Evolutionary conservation across 2,888 invertebrate genomes (phyloP).

Genomic region (Diplolepis rosae): DNA sequence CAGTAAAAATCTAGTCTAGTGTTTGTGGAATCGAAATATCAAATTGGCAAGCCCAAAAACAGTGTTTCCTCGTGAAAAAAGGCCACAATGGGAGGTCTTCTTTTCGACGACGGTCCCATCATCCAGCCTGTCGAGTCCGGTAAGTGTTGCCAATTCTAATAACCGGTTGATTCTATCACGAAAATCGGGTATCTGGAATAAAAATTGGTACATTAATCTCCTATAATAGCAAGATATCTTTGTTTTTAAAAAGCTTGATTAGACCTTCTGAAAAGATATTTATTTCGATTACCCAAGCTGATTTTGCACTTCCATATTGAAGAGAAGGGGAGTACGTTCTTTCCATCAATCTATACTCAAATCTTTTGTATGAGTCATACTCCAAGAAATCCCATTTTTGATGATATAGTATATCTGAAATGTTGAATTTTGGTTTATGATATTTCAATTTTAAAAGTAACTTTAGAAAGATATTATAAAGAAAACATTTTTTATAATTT

Average conservation of each 20-base stretch:
- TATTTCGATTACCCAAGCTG: background rate
- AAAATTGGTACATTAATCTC: slow-evolving; percentile 24
- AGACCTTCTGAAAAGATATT: background rate
- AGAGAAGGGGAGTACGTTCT: background rate
- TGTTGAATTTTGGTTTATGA: background rate
- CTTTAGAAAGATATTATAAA: background rate
- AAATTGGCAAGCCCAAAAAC: slow-evolving; percentile 9
- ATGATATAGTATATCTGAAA: background rate
- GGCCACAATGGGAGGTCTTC: slow-evolving; percentile 67
- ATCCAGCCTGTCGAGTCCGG: slow-evolving; percentile 69
- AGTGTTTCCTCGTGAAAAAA: slow-evolving; percentile 40
- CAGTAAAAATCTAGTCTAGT: slow-evolving; percentile 60
- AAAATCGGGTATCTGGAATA: background rate
- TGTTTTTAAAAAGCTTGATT: background rate
- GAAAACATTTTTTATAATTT: background rate
- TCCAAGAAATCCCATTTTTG: background rate
- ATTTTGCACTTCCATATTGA: background rate
- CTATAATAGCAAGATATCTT: background rate
- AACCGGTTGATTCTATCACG: slow-evolving; percentile 35
- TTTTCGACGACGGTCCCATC: slow-evolving; percentile 69
- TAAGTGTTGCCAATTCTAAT: slow-evolving; percentile 55
- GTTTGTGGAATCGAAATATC: slow-evolving; percentile 41
- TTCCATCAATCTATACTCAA: background rate
- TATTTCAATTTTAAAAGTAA: background rate
- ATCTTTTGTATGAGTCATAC: background rate